phyloP scores from a whole-genome alignment of 1,140 invertebrate species.

The Lethocerus indicus region DNA sequence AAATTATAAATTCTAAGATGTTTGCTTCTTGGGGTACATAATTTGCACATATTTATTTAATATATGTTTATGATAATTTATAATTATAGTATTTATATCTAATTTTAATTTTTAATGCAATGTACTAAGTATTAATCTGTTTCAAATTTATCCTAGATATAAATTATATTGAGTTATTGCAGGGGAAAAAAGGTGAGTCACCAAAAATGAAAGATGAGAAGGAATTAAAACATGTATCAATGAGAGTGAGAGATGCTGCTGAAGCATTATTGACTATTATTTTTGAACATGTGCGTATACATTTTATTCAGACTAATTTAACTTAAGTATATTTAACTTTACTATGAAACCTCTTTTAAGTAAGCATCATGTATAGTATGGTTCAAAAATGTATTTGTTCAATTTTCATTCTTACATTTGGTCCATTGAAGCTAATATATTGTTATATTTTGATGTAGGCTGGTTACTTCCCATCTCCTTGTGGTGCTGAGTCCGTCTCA shows the following conservation, averaged over 20 bases:
- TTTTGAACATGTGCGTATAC: constrained; percentile 58
- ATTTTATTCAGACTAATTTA: neutral
- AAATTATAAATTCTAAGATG: neutral
- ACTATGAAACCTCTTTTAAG: neutral
- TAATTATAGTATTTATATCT: neutral
- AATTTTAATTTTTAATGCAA: neutral
- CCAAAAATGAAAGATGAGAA: constrained; percentile 90
- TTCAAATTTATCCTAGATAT: no score
- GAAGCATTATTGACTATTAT: constrained; percentile 81
- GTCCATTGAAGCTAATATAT: neutral
- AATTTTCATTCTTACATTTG: neutral
- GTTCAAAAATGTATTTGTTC: neutral
- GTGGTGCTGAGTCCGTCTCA: constrained; percentile 66
- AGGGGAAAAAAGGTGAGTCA: constrained; percentile 69
- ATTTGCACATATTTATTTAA: neutral
- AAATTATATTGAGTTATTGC: constrained; percentile 8
- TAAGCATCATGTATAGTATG: neutral
- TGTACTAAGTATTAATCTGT: no score
- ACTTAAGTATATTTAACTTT: neutral
- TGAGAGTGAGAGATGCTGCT: constrained; percentile 88
- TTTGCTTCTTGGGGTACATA: neutral
- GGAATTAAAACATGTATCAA: constrained; percentile 86
- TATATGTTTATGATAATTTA: neutral
- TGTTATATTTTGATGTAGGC: constrained; percentile 29
- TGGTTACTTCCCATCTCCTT: constrained; percentile 66